phyloP scores from a whole-genome alignment of 2,888 invertebrate genomes.

The Hirtodrosophila trivittata region DNA sequence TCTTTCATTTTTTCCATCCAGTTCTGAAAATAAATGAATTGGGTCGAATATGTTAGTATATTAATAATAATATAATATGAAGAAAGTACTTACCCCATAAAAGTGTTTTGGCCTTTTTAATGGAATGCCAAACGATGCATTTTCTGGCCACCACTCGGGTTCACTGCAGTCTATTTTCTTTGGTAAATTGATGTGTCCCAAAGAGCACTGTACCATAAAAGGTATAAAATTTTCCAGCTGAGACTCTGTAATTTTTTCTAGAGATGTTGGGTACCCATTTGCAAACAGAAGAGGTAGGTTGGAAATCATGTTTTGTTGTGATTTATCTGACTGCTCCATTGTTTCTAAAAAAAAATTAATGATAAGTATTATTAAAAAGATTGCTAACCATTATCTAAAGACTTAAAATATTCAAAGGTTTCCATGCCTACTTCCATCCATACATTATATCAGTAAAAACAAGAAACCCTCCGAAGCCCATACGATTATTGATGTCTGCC shows the following conservation, averaged over 20 bases:
- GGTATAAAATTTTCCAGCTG: constrained; percentile 89
- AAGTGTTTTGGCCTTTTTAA: constrained; percentile 86
- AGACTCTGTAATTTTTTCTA: constrained; percentile 86
- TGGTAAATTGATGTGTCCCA: constrained; percentile 86
- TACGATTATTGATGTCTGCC: too few species aligned
- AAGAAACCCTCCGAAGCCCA: too few species aligned
- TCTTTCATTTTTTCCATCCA: constrained; percentile 87
- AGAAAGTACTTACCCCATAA: constrained; percentile 82
- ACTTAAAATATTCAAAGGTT: too few species aligned
- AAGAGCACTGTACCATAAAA: constrained; percentile 90
- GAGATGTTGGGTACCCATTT: constrained; percentile 88
- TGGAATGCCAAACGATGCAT: constrained; percentile 87
- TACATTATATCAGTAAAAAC: too few species aligned
- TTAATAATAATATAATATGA: not conserved
- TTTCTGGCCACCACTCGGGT: constrained; percentile 90
- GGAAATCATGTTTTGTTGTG: constrained; percentile 87
- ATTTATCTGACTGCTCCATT: constrained; percentile 82
- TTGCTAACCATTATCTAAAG: not conserved
- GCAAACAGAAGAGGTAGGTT: constrained; percentile 89
- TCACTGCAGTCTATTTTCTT: constrained; percentile 84
- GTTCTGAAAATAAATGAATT: constrained; percentile 75
- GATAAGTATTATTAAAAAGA: not conserved
- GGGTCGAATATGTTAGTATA: too few species aligned
- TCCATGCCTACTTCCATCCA: too few species aligned
- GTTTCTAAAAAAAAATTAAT: constrained; percentile 37